phyloP scores from a whole-genome alignment of 2,797 vertebrate species.

The Argentina silus region DNA sequence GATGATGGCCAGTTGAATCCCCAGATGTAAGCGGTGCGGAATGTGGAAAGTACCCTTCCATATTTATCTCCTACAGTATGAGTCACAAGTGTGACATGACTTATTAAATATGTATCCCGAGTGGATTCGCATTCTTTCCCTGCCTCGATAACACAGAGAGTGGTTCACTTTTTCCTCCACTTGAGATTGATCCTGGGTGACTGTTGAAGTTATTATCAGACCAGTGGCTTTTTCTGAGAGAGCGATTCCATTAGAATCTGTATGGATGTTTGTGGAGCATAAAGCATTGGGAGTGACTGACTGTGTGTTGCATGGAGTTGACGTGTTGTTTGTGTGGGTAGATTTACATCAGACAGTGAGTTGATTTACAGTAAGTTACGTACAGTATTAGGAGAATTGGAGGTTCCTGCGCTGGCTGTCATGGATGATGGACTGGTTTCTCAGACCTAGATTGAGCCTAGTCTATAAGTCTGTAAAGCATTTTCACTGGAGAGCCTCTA shows the following conservation, averaged over 20 bases:
- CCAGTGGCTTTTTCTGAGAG: background rate
- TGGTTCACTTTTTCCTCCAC: background rate
- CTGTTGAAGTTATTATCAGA: background rate
- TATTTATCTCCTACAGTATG: background rate
- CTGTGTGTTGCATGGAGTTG: too few species aligned
- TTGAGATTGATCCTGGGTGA: background rate
- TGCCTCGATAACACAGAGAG: background rate
- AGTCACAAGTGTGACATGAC: background rate
- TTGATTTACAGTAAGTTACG: too few species aligned
- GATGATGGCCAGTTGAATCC: background rate
- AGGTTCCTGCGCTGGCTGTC: too few species aligned
- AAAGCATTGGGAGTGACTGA: too few species aligned
- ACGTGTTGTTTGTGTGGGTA: too few species aligned
- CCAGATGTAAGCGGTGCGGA: background rate
- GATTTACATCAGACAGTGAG: too few species aligned
- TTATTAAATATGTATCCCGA: background rate
- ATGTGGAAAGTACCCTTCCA: background rate
- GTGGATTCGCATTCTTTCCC: background rate
- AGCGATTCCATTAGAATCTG: background rate
- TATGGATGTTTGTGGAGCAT: background rate
- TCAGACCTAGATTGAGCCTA: too few species aligned
- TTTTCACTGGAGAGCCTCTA: too few species aligned
- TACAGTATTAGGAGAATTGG: too few species aligned
- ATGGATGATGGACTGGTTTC: too few species aligned
- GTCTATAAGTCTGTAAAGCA: too few species aligned